Base-by-base conservation (phyloP, 1,140 invertebrate species). In the Arion vulgaris region DNA sequence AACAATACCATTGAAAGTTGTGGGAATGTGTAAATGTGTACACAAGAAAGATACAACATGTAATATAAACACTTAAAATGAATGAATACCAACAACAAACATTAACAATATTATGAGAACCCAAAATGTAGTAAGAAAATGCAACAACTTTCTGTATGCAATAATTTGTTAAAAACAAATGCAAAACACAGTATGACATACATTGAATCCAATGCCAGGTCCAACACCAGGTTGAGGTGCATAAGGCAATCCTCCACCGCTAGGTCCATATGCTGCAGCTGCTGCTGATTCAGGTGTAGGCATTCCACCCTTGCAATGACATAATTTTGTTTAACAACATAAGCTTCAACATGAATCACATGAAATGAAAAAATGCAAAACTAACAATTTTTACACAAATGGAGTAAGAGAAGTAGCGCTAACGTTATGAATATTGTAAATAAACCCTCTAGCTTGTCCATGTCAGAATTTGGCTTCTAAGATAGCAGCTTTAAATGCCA, bases 231-330 rank as follows among this genome's bases (percentile, higher is more conserved):
- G 87, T 32, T 88, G 85, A 26, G 84, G 72, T 23, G 86, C 80
- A 68, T 87, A 87, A 13, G 83, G 83, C 0, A 84, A 82, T 32
- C 88, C 88, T 41, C 85, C 88, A 34, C 85, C 83, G 38, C 82
- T 51, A 36, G 79, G 39, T 34, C 85, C 86, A 83, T 87, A 89
- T 9, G 87, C 88, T 45, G 88, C 88, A 81, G 88, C 85, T 32
- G 83, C 82, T 17, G 88, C 88, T 28, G 87, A 86, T 71, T 89
- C 88, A 49, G 84, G 86, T 34, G 88, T 89, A 41, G 88, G 88
- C 88, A 89, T 89, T 2, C 83, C 57, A 69, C 84, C 83, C 87
- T 57, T 45, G 41, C 5, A 45, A n/a, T n/a, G n/a, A n/a, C n/a
- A n/a, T n/a, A n/a, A n/a, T n/a, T n/a, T n/a, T n/a, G n/a, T n/a